A percentile compares a stretch with the other conserved stretches of the same genome.
phyloP scores from a whole-genome alignment of 2,797 vertebrate species.

The Sebastes miniatus region DNA sequence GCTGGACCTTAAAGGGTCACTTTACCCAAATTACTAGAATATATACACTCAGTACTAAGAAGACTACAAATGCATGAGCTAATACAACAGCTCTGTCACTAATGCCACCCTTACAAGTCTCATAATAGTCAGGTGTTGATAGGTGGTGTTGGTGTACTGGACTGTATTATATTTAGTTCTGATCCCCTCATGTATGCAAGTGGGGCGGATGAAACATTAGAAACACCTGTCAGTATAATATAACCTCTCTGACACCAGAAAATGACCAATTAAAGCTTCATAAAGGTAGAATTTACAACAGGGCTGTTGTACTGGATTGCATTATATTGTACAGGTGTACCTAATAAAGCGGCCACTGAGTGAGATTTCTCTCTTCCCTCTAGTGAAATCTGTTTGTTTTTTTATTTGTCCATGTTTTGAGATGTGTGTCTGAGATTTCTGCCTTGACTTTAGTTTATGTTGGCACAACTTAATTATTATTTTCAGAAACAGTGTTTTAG shows the following conservation, averaged over 20 bases:
- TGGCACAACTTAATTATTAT: background rate
- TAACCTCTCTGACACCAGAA: background rate
- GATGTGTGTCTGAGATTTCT: background rate
- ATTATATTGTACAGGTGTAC: background rate
- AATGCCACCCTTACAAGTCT: too few relatives aligned
- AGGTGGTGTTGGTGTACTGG: background rate
- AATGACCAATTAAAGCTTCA: background rate
- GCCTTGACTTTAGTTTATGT: background rate
- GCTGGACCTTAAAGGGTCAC: slow-evolving; percentile 9
- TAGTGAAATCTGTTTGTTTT: background rate
- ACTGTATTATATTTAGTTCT: background rate
- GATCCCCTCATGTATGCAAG: background rate
- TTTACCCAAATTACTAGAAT: background rate
- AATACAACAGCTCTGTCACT: background rate
- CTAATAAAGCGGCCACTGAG: background rate
- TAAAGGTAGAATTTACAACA: background rate
- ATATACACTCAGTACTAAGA: background rate
- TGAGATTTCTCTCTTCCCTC: background rate
- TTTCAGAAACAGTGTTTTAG: background rate
- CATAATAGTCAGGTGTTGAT: background rate
- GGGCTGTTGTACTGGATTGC: background rate
- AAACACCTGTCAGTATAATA: background rate
- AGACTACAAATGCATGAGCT: background rate
- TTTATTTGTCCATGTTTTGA: background rate
- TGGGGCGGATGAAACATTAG: background rate